phyloP scores from a whole-genome alignment of 2,888 invertebrate species.

The Megastigmus dorsalis region DNA sequence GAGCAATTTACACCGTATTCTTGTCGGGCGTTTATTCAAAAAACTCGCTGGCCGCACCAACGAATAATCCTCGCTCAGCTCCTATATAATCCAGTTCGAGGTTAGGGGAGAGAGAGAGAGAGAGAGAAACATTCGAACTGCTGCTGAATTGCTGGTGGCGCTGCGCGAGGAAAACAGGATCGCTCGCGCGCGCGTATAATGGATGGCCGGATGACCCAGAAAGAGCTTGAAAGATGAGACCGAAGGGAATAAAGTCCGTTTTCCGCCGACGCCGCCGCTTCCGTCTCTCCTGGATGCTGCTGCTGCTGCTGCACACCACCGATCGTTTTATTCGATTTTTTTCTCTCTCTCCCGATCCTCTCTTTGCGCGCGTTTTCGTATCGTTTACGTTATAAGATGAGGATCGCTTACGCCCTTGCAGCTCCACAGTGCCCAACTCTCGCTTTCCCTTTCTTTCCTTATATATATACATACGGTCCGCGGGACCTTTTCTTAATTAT shows the following conservation, averaged over 20 bases:
- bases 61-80: constrained; percentile 58
- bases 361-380: constrained; percentile 49
- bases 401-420: constrained; percentile 43
- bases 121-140: too few relatives aligned
- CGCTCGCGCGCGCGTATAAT: constrained; percentile 52
- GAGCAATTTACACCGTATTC: constrained; percentile 72
- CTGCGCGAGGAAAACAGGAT: constrained; percentile 40
- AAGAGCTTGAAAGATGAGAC: constrained; percentile 55
- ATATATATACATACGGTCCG: too few relatives aligned
- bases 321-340: constrained; percentile 48
- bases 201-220: constrained; percentile 59
- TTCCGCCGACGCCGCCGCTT: not conserved
- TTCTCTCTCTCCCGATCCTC: not conserved
- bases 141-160: too few relatives aligned
- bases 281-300: too few relatives aligned
- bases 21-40: too few relatives aligned
- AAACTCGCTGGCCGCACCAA: constrained; percentile 61
- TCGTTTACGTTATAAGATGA: constrained; percentile 45
- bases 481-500: constrained; percentile 25
- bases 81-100: constrained; percentile 16
- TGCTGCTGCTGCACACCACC: not conserved
- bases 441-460: too few relatives aligned
- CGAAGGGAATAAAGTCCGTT: constrained; percentile 42
- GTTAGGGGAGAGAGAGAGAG: too few relatives aligned
- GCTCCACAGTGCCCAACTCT: constrained; percentile 1